Evolutionary conservation across 2,888 invertebrate genomes (phyloP).

Genomic region (Drosophila paranaensis): DNA sequence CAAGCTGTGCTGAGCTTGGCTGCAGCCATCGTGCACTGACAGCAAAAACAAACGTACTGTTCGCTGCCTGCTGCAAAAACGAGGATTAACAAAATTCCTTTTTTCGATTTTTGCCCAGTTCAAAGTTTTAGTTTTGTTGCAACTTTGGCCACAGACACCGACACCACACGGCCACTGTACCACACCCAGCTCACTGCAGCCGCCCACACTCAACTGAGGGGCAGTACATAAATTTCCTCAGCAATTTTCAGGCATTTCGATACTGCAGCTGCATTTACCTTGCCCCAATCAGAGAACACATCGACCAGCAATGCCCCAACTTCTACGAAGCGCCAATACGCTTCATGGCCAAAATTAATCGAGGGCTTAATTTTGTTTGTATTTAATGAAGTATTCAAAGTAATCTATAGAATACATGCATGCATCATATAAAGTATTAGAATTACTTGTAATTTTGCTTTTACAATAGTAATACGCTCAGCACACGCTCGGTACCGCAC

Average conservation of each 20-base stretch:
- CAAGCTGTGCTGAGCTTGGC: constrained; percentile 69
- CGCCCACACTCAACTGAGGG: constrained; percentile 35
- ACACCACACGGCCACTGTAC: constrained; percentile 22
- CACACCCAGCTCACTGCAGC: constrained; percentile 23
- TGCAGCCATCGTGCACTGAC: constrained; percentile 35
- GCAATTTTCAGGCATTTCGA: constrained; percentile 48
- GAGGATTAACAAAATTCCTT: constrained; percentile 39
- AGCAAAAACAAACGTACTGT: constrained; percentile 76
- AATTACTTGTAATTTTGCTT: too few relatives aligned
- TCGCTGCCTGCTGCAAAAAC: constrained; percentile 47
- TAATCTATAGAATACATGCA: too few relatives aligned
- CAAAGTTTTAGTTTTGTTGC: constrained; percentile 78
- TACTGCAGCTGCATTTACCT: constrained; percentile 36
- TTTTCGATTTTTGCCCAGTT: constrained; percentile 36
- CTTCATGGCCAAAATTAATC: background rate
- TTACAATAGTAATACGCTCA: background rate
- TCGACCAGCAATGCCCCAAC: constrained; percentile 21
- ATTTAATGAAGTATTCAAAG: background rate
- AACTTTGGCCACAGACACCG: constrained; percentile 72
- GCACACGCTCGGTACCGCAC: background rate
- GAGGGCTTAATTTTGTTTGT: background rate
- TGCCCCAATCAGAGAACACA: constrained; percentile 50
- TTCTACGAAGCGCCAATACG: constrained; percentile 10
- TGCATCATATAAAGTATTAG: too few relatives aligned
- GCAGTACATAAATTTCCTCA: constrained; percentile 67